These are phyloP conservation scores for Stenchaetothrips biformis DNA, from an alignment of 2,888 invertebrate genomes.

Conservation along the genomic window DNA sequence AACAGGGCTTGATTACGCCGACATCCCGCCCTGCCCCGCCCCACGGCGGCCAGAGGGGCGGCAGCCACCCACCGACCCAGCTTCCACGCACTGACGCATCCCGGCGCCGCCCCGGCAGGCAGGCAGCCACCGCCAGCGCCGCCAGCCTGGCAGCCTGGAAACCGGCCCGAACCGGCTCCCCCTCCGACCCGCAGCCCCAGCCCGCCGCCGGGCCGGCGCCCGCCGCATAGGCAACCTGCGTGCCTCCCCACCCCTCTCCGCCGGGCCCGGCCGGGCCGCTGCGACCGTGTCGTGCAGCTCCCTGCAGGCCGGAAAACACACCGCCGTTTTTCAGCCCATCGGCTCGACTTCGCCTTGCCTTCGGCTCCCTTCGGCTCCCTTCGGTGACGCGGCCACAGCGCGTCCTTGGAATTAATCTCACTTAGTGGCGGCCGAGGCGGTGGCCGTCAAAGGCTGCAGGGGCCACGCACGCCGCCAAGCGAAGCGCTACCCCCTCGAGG, in stretches of 20 bases:
- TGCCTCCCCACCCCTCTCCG: background rate
- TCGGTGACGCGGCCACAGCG: background rate
- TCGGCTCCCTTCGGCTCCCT: too few species aligned
- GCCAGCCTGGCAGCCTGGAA: background rate
- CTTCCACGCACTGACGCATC: too few species aligned
- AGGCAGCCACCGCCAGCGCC: too few species aligned
- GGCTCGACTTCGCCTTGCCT: too few species aligned
- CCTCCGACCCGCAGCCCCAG: background rate
- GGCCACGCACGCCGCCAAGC: too few species aligned
- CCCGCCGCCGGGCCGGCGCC: slow-evolving; percentile 6
- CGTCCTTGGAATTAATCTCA: background rate
- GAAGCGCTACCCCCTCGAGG: too few species aligned
- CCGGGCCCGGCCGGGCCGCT: too few species aligned
- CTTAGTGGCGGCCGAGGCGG: background rate
- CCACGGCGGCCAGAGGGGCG: background rate
- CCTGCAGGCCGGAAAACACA: too few species aligned
- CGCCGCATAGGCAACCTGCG: slow-evolving; percentile 18
- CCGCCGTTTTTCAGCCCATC: too few species aligned
- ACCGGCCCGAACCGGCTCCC: slow-evolving; percentile 13
- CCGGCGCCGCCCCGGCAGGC: too few species aligned
- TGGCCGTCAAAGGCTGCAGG: background rate
- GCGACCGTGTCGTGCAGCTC: too few species aligned
- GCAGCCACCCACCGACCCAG: background rate
- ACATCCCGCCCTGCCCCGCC: background rate
- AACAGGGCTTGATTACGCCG: background rate